Conservation (phyloP, 2,797 vertebrate genomes). For the Phoeniculus purpureus region DNA sequence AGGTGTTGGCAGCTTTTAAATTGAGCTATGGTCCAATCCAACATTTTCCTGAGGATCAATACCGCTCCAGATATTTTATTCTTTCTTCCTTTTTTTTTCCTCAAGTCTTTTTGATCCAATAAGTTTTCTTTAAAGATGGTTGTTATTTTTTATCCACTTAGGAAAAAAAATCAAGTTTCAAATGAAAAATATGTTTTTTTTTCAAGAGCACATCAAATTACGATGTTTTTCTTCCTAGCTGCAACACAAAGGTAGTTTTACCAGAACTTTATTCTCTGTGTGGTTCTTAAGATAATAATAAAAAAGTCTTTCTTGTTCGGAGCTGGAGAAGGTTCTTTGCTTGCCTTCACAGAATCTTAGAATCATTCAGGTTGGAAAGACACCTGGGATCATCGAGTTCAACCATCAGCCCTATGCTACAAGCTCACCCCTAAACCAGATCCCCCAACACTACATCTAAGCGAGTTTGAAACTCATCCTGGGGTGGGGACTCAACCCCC, state of each 20-base stretch:
- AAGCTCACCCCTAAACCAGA: too few relatives aligned
- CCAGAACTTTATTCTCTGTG: not conserved
- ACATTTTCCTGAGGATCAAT: slow-evolving; percentile 62
- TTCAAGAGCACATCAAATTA: slow-evolving; percentile 27
- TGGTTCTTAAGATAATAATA: not conserved
- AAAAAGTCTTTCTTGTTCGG: not conserved
- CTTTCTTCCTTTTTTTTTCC: not conserved
- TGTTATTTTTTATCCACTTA: slow-evolving; percentile 26
- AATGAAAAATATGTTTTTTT: slow-evolving; percentile 11
- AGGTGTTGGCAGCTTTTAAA: slow-evolving; percentile 68
- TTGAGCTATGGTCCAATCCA: slow-evolving; percentile 59
- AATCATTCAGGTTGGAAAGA: too few relatives aligned
- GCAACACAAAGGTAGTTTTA: slow-evolving; percentile 3
- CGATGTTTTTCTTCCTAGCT: slow-evolving; percentile 12
- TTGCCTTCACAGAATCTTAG: not conserved
- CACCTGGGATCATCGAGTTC: too few relatives aligned
- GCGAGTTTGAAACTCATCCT: too few relatives aligned
- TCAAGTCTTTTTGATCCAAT: slow-evolving; percentile 13
- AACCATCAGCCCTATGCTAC: too few relatives aligned
- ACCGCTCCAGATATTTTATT: slow-evolving; percentile 49
- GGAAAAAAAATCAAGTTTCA: slow-evolving; percentile 1
- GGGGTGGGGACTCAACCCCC: too few relatives aligned
- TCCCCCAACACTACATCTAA: too few relatives aligned
- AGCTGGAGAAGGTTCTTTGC: not conserved
- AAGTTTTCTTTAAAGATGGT: slow-evolving; percentile 49